Conservation (phyloP, 2,797 vertebrate species). For the Philypnodon macrostomus region DNA sequence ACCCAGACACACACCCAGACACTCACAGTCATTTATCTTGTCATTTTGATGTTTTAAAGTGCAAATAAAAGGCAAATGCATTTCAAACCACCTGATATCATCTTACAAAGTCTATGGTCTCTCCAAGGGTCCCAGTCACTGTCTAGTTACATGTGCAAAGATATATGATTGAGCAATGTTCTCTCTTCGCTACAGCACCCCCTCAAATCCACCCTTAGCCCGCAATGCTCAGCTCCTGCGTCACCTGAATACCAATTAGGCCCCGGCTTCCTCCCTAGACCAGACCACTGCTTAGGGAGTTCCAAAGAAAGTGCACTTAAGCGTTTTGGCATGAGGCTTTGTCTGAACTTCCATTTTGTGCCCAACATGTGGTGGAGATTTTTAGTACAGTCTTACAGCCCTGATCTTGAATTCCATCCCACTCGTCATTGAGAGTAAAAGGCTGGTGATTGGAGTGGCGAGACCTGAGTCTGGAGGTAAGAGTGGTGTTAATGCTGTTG, state of each 20-base stretch:
- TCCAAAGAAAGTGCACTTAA: constrained; percentile 37
- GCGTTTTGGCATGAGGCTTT: constrained; percentile 20
- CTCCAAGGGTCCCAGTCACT: constrained; percentile 25
- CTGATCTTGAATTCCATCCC: constrained; percentile 32
- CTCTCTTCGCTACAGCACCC: constrained; percentile 15
- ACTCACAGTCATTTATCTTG: constrained; percentile 1
- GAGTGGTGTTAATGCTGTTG: constrained; percentile 34
- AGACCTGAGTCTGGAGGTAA: constrained; percentile 39
- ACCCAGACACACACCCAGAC: neutral
- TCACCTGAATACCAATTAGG: constrained; percentile 62
- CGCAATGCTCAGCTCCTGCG: constrained; percentile 30
- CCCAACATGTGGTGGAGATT: constrained; percentile 26
- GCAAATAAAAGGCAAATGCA: too few relatives aligned
- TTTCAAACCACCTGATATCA: too few relatives aligned
- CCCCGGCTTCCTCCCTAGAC: constrained; percentile 34
- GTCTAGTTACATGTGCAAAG: constrained; percentile 32
- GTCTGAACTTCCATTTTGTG: constrained; percentile 21
- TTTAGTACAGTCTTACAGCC: constrained; percentile 30
- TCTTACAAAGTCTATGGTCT: too few relatives aligned
- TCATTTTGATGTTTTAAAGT: neutral
- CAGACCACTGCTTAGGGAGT: constrained; percentile 38
- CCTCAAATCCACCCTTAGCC: constrained; percentile 8
- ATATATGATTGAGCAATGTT: constrained; percentile 47
- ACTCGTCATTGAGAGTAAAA: constrained; percentile 53
- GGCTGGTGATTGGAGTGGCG: constrained; percentile 62